A percentile compares a stretch with the other conserved stretches of the same genome.
phyloP scores from a whole-genome alignment of 2,888 invertebrate genomes.

The Andrena haemorrhoa region DNA sequence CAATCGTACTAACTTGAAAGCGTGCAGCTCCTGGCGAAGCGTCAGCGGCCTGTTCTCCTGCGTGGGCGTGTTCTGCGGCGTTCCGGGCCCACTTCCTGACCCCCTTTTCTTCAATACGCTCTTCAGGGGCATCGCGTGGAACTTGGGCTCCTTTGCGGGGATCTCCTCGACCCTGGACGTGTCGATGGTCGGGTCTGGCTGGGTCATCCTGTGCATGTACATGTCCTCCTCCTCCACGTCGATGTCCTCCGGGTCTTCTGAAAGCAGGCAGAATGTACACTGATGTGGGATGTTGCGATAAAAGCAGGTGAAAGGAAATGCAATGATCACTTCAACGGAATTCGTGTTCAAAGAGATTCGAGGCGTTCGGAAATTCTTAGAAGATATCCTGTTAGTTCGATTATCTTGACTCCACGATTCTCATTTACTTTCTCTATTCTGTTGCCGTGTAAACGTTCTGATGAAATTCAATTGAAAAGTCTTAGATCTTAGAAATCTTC shows the following conservation, averaged over 20 bases:
- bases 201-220: slow-evolving; percentile 87
- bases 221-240: slow-evolving; percentile 88
- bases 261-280: not conserved
- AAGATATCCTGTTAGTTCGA: too few relatives aligned
- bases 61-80: slow-evolving; percentile 89
- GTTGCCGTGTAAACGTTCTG: too few relatives aligned
- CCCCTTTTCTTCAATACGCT: slow-evolving; percentile 95
- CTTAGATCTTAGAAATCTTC: not conserved
- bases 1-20: slow-evolving; percentile 90
- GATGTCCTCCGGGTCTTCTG: slow-evolving; percentile 88
- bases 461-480: not conserved
- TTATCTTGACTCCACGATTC: too few relatives aligned
- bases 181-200: slow-evolving; percentile 90
- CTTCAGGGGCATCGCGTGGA: slow-evolving; percentile 96
- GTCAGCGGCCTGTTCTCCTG: slow-evolving; percentile 89
- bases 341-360: too few relatives aligned
- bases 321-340: too few relatives aligned
- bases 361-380: too few relatives aligned
- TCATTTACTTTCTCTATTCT: too few relatives aligned
- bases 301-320: too few relatives aligned
- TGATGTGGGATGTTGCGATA: not conserved
- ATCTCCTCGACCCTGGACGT: slow-evolving; percentile 95
- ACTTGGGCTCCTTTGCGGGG: slow-evolving; percentile 96
- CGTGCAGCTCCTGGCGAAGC: slow-evolving; percentile 91
- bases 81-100: slow-evolving; percentile 88